Base-by-base conservation (phyloP, 2,797 vertebrate species). In the Anguilla marmorata region DNA sequence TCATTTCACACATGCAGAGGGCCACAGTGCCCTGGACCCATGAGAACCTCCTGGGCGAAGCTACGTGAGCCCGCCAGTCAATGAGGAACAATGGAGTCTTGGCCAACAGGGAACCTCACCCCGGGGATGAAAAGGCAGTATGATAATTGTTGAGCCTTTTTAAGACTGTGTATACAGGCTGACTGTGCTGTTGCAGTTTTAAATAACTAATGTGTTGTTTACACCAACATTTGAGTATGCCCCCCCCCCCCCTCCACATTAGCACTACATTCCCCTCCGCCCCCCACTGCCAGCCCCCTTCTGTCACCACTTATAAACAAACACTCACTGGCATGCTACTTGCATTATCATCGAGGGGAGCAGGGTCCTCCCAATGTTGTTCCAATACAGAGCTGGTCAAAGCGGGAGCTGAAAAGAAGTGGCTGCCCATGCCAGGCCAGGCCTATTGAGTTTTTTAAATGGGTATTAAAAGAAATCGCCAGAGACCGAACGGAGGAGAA, bases 121-220 rank as follows among this genome's bases (percentile, higher is more conserved):
- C 63, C 80, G 41, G 85, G 63, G 82, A 76, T 33, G 37, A 63
- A 87, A 48, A 27, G 86, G 66, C 82, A 41, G 82, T 85, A 83
- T 87, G 82, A 84, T 52, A 52, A 86, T 63, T 54, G 54, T 85
- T 66, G 37, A 60, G 86, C 24, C 86, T 52, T 50, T 56, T 66
- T 45, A 83, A 87, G n/a, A 52, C 79, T 37, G 45, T 63, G 56
- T n/a, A 50, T 33, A 66, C 58, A 83, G 56, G 33, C 79, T 63
- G 72, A 80, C 37, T 66, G 54, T 58, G 37, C 50, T 27, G 33
- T 63, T 48, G 8, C 21, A 37, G 24, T 87, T 87, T 66, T 87
- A 41, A 63, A 66, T 87, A 80, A 80, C 27, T 79, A 84, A 84
- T 84, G 37, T 50, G 56, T 87, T 87, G 86, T 87, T 87, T 87